These are phyloP conservation scores for Galaxias olidus DNA, from an alignment of 2,797 vertebrate genomes.

Conservation along the genomic window DNA sequence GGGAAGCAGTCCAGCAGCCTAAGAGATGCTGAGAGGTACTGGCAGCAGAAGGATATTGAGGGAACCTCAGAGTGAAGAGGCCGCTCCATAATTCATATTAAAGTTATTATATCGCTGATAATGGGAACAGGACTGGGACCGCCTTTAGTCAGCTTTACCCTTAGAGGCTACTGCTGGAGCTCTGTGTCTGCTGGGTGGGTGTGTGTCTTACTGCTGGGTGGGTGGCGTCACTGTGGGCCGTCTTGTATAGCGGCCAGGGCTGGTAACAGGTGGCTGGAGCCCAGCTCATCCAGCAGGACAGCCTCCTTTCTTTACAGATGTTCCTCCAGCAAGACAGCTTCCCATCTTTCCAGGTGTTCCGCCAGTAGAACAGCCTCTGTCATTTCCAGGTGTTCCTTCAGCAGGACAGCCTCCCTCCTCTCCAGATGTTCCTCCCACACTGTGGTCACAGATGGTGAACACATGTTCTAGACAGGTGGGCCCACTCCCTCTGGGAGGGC, in stretches of 20 bases:
- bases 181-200: too few species aligned
- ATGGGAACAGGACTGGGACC: constrained; percentile 12
- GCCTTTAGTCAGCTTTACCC: constrained; percentile 19
- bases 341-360: too few species aligned
- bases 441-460: constrained; percentile 16
- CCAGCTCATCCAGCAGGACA: too few species aligned
- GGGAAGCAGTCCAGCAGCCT: not conserved
- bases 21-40: constrained; percentile 16
- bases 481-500: not conserved
- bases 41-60: constrained; percentile 32
- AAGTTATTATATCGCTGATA: constrained; percentile 42
- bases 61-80: constrained; percentile 36
- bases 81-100: constrained; percentile 52
- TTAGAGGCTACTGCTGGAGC: not conserved
- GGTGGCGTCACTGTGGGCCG: not conserved
- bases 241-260: not conserved
- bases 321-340: too few species aligned
- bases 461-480: constrained; percentile 6
- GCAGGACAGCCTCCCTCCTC: too few species aligned
- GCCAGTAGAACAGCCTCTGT: too few species aligned
- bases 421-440: constrained; percentile 45
- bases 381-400: too few species aligned
- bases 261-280: not conserved
- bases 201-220: not conserved
- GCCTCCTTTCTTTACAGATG: too few species aligned